Percentiles rank a stretch among this genome's conserved stretches.
These are phyloP conservation scores for Rhabdomys dilectus DNA, from an alignment of 2,113 vertebrate species.

Conservation along the genomic window DNA sequence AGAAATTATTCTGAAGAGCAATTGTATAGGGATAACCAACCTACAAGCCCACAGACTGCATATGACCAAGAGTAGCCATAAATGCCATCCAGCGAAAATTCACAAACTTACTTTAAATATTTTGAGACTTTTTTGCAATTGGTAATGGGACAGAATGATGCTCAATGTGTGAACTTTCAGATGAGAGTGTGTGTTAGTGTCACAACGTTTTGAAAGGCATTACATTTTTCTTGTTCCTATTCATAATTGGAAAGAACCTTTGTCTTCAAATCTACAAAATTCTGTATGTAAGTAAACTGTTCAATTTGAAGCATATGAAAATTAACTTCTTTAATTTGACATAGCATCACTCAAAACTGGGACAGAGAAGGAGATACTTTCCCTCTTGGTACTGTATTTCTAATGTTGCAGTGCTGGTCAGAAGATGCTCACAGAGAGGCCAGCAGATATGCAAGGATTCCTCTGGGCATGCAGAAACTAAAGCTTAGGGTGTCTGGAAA, in stretches of 20 bases:
- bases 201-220: not conserved
- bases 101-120: not conserved
- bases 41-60: not conserved
- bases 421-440: not conserved
- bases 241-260: not conserved
- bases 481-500: not conserved
- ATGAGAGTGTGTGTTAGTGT: not conserved
- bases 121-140: not conserved
- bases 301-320: slow-evolving; percentile 54
- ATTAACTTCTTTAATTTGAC: not conserved
- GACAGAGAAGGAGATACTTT: not conserved
- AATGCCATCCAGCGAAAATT: not conserved
- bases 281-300: not conserved
- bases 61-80: not conserved
- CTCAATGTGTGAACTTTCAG: not conserved
- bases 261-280: slow-evolving; percentile 1
- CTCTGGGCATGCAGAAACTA: not conserved
- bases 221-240: not conserved
- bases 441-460: not conserved
- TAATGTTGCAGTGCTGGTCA: not conserved
- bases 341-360: not conserved
- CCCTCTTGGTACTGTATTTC: not conserved
- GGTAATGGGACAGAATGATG: not conserved
- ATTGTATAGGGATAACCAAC: not conserved
- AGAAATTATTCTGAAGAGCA: not conserved